Evolutionary conservation across 2,797 vertebrate genomes (phyloP).

Genomic region (Coregonus suidteri): DNA sequence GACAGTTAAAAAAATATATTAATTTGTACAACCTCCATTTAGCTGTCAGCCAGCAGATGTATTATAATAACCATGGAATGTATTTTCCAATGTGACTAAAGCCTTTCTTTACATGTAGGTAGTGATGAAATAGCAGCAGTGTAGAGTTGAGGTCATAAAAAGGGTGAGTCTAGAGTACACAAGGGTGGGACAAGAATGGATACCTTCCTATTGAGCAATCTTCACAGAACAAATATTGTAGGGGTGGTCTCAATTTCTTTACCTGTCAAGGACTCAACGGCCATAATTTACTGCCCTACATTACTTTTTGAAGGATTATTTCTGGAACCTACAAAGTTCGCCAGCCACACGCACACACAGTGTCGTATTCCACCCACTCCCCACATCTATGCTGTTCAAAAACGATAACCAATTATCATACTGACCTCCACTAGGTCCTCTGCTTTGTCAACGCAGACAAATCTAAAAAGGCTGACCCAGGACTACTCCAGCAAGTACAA

Average conservation of each 20-base stretch:
- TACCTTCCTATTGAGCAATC: neutral
- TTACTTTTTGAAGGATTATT: neutral
- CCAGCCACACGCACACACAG: slow-evolving; percentile 19
- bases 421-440: slow-evolving; percentile 40
- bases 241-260: neutral
- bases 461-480: slow-evolving; percentile 24
- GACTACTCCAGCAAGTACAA: slow-evolving; percentile 29
- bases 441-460: slow-evolving; percentile 36
- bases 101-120: neutral
- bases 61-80: neutral
- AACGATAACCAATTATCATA: neutral
- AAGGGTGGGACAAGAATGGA: neutral
- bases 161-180: neutral
- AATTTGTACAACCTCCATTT: neutral
- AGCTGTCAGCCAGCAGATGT: neutral
- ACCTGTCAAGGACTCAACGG: neutral
- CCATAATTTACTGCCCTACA: neutral
- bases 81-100: neutral
- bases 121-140: neutral
- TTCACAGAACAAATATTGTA: neutral
- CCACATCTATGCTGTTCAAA: neutral
- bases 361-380: neutral
- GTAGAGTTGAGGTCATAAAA: neutral
- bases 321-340: slow-evolving; percentile 16
- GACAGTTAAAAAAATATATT: neutral